Evolutionary conservation across 1,140 invertebrate species (phyloP).

Genomic region (Trachymyrmex septentrionalis): DNA sequence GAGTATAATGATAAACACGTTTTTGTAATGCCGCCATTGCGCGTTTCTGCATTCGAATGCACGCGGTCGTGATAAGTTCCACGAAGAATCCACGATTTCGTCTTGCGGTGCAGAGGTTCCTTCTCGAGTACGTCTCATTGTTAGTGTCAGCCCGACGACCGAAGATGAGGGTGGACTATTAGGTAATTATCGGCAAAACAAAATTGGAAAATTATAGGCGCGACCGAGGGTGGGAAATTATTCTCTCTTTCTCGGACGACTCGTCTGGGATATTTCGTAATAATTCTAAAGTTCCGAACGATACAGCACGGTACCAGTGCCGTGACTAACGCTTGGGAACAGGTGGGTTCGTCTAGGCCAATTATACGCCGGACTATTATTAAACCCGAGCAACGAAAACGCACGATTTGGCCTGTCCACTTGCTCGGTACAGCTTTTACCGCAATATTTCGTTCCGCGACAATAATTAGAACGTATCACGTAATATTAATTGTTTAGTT

Average conservation of each 20-base stretch:
- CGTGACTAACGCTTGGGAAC: slow-evolving; percentile 75
- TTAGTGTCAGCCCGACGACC: slow-evolving; percentile 60
- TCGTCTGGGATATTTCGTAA: slow-evolving; percentile 73
- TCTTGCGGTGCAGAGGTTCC: not conserved
- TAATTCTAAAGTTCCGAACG: slow-evolving; percentile 59
- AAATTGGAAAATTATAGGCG: slow-evolving; percentile 81
- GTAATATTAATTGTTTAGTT: not conserved
- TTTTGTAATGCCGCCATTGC: slow-evolving; percentile 18
- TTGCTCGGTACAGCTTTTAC: slow-evolving; percentile 4
- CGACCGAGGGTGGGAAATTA: slow-evolving; percentile 73
- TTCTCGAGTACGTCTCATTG: slow-evolving; percentile 16
- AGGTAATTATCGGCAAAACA: slow-evolving; percentile 77
- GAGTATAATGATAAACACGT: slow-evolving; percentile 45
- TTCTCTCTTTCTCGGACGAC: slow-evolving; percentile 65
- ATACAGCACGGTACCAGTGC: slow-evolving; percentile 70
- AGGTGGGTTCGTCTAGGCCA: slow-evolving; percentile 74
- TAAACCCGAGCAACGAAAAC: slow-evolving; percentile 64
- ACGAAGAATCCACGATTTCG: slow-evolving; percentile 28
- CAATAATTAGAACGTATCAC: not conserved
- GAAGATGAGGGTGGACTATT: slow-evolving; percentile 81
- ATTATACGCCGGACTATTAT: slow-evolving; percentile 71
- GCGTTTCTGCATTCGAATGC: not conserved
- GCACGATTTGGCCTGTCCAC: slow-evolving; percentile 28
- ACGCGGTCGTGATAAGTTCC: slow-evolving; percentile 53
- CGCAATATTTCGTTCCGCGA: slow-evolving; percentile 27